These are phyloP conservation scores for Hirtodrosophila duncani DNA, from an alignment of 2,888 invertebrate genomes.

Conservation along the genomic window DNA sequence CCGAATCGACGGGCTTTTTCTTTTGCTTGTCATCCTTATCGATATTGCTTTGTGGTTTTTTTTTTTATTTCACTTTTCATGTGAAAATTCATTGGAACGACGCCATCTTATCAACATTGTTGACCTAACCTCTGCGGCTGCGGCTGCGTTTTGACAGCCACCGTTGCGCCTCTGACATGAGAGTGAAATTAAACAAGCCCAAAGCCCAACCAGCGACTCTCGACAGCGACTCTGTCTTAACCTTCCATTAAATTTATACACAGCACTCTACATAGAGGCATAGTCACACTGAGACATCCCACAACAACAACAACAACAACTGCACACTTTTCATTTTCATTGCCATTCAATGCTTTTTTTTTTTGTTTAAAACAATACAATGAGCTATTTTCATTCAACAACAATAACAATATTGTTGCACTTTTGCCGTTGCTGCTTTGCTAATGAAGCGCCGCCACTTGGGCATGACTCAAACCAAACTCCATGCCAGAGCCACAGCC, in stretches of 20 bases:
- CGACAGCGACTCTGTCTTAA: constrained; percentile 38
- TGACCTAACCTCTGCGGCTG: constrained; percentile 54
- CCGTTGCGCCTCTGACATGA: not conserved
- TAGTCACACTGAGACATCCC: constrained; percentile 3
- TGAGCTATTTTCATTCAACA: constrained; percentile 14
- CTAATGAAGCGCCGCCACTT: constrained; percentile 56
- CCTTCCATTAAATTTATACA: constrained; percentile 67
- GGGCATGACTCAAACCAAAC: too few relatives aligned
- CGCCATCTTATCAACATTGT: constrained; percentile 43
- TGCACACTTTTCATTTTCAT: constrained; percentile 60
- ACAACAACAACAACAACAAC: not conserved
- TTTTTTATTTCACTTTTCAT: constrained; percentile 12
- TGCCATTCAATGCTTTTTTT: constrained; percentile 65
- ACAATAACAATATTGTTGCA: constrained; percentile 25
- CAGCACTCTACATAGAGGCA: constrained; percentile 8
- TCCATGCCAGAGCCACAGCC: too few relatives aligned
- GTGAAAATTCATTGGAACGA: constrained; percentile 46
- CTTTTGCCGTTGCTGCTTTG: constrained; percentile 37
- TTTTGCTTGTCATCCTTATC: too few relatives aligned
- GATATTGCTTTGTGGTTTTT: constrained; percentile 19
- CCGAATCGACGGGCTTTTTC: too few relatives aligned
- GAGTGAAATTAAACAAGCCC: constrained; percentile 58
- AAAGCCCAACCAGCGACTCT: too few relatives aligned
- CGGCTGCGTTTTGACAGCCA: too few relatives aligned
- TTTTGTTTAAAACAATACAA: constrained; percentile 25